Evolutionary conservation across 2,888 invertebrate genomes (phyloP).

Genomic region (Nowickia ferox): DNA sequence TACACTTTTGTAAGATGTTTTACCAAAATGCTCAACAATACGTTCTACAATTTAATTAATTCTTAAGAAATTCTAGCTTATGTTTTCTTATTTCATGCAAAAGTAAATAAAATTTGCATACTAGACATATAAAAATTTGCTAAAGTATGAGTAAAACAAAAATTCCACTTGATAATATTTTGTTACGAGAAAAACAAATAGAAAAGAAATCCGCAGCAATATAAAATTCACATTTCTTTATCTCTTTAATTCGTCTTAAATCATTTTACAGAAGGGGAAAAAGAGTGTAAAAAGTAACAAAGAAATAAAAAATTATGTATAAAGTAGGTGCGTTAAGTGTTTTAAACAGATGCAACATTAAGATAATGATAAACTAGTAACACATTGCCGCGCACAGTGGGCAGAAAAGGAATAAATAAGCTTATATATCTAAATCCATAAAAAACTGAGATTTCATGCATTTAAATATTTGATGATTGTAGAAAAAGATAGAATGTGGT

Average conservation of each 20-base stretch:
- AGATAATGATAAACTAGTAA: constrained; percentile 46
- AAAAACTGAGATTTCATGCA: no score
- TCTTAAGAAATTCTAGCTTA: constrained; percentile 51
- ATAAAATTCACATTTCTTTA: constrained; percentile 51
- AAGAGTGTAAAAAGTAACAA: not conserved
- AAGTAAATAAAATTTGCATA: constrained; percentile 60
- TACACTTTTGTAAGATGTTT: constrained; percentile 44
- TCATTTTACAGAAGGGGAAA: not conserved
- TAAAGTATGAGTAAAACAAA: not conserved
- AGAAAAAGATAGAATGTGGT: no score
- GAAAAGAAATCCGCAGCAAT: not conserved
- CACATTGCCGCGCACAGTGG: no score
- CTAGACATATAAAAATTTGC: constrained; percentile 48
- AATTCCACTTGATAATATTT: constrained; percentile 19
- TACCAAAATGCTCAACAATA: constrained; percentile 58
- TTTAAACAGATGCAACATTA: constrained; percentile 70
- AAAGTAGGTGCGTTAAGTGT: constrained; percentile 68
- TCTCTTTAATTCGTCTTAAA: constrained; percentile 61
- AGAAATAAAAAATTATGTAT: constrained; percentile 2
- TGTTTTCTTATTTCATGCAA: not conserved
- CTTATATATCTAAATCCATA: no score
- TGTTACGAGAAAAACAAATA: not conserved
- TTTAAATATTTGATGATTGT: no score
- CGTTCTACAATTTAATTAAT: constrained; percentile 34
- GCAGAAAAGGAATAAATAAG: no score